phyloP scores from a whole-genome alignment of 92 coral and sea anemone species.

The Porites rus region DNA sequence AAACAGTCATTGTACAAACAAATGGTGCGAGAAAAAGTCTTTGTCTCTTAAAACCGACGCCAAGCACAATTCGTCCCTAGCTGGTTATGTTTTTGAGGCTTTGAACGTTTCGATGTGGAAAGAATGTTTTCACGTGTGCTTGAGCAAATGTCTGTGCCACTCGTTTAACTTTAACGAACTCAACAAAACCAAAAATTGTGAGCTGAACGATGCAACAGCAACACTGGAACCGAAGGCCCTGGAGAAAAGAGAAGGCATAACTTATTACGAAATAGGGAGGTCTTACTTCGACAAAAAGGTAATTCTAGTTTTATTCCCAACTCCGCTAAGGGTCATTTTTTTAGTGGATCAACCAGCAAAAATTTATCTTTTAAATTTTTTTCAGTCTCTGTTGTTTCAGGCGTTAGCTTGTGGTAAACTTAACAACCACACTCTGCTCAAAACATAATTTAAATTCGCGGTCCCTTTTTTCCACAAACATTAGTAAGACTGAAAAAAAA shows the following conservation, averaged over 20 bases:
- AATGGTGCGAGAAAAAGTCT: constrained; percentile 6
- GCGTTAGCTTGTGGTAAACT: no score
- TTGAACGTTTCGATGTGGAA: constrained; percentile 14
- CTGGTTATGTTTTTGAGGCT: neutral
- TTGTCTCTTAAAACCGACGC: neutral
- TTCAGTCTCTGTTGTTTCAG: no score
- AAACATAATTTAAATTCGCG: no score
- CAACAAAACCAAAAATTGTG: constrained; percentile 32
- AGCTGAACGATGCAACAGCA: constrained; percentile 36
- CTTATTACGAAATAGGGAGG: constrained; percentile 17
- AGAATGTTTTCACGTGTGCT: neutral
- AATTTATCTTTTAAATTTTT: no score
- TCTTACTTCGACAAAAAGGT: constrained; percentile 6
- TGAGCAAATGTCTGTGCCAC: constrained; percentile 34
- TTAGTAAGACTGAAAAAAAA: no score
- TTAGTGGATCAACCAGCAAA: no score
- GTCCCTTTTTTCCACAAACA: no score
- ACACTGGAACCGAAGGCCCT: constrained; percentile 5
- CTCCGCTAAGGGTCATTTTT: no score
- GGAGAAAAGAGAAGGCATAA: neutral
- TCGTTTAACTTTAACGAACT: constrained; percentile 34
- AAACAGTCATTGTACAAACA: constrained; percentile 6
- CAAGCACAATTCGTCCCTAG: neutral
- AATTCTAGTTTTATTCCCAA: no score
- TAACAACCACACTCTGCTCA: no score